These are phyloP conservation scores for Apodemus sylvaticus DNA, from an alignment of 2,113 vertebrate genomes.

Conservation along the genomic window DNA sequence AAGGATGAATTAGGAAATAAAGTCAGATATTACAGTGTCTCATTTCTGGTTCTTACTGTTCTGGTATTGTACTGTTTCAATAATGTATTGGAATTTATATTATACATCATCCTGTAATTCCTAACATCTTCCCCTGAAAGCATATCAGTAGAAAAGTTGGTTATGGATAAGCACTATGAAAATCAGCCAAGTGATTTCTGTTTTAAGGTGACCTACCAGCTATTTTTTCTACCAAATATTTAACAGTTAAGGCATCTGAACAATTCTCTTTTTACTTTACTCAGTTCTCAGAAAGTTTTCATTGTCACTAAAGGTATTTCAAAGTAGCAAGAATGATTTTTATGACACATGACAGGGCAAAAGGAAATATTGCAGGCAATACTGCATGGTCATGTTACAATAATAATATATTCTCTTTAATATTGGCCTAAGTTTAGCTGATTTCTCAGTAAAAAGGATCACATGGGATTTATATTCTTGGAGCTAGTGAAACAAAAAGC, in stretches of 20 bases:
- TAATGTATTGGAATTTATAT: background rate
- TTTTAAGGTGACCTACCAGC: background rate
- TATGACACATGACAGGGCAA: no score
- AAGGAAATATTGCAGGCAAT: background rate
- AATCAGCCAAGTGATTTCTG: background rate
- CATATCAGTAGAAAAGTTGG: background rate
- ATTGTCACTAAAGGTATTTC: background rate
- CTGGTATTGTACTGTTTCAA: background rate
- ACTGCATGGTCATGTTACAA: no score
- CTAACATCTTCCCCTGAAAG: background rate
- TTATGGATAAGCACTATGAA: background rate
- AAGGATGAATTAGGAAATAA: background rate
- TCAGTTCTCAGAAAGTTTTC: background rate
- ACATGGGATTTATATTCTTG: no score
- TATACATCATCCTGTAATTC: background rate
- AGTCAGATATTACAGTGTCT: background rate
- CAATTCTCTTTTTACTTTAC: background rate
- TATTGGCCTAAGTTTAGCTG: no score
- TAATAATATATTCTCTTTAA: no score
- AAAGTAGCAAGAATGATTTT: background rate
- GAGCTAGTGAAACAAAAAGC: no score
- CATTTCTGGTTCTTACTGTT: background rate
- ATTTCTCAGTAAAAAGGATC: no score
- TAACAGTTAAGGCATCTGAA: background rate
- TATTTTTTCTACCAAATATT: background rate